These are phyloP conservation scores for Phylloscopus trochiloides DNA, from an alignment of 2,113 vertebrate genomes.

Conservation along the genomic window DNA sequence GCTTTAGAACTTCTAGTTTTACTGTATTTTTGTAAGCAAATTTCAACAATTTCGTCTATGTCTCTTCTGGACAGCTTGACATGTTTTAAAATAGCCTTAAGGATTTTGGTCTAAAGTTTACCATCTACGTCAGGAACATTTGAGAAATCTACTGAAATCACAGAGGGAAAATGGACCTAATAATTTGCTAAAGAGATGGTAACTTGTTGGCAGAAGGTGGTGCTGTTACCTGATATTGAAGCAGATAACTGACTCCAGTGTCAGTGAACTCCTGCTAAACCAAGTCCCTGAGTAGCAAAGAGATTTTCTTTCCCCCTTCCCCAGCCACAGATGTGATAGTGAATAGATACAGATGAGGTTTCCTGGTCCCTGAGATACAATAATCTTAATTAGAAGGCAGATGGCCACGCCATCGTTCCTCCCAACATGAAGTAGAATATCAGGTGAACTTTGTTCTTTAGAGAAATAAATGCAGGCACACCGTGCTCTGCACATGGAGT, in stretches of 20 bases:
- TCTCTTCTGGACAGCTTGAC: background rate
- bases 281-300: background rate
- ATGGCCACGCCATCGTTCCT: background rate
- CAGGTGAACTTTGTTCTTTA: background rate
- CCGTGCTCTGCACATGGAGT: fast-evolving
- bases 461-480: background rate
- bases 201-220: constrained; percentile 63
- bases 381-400: background rate
- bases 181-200: background rate
- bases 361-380: background rate
- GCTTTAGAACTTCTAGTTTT: background rate
- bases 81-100: background rate
- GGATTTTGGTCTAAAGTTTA: background rate
- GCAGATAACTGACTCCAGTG: constrained; percentile 8
- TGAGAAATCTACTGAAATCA: background rate
- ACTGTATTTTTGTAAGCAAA: background rate
- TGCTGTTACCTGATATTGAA: constrained; percentile 66
- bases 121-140: background rate
- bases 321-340: background rate
- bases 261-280: background rate
- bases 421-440: background rate
- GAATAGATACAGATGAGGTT: background rate
- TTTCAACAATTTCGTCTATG: background rate
- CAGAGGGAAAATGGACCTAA: background rate
- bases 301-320: background rate